Conservation (phyloP, 2,888 invertebrate genomes). For the Hirtodrosophila trivittata region DNA sequence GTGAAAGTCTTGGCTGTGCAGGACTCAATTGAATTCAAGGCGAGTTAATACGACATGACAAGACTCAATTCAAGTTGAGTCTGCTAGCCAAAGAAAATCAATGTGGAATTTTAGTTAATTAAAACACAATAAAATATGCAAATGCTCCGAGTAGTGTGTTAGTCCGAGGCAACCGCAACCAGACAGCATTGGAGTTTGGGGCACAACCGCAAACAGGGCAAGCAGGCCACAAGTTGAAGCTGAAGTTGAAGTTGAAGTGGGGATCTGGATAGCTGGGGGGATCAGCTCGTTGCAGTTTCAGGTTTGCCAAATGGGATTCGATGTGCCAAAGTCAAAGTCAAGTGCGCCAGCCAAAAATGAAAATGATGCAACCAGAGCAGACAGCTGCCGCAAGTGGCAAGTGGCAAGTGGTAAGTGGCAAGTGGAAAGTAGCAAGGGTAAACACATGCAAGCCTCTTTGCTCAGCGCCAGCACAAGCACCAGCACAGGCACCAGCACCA, state of each 20-base stretch:
- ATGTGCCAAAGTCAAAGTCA: slow-evolving; percentile 58
- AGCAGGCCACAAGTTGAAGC: background rate
- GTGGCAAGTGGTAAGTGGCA: background rate
- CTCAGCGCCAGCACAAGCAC: slow-evolving; percentile 1
- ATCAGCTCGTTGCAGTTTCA: slow-evolving; percentile 15
- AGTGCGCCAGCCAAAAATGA: slow-evolving; percentile 50
- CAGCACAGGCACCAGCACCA: slow-evolving; percentile 3
- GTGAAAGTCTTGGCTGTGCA: slow-evolving; percentile 20
- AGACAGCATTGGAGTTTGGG: slow-evolving; percentile 5
- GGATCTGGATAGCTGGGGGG: background rate
- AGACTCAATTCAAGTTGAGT: slow-evolving; percentile 5
- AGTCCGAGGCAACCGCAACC: slow-evolving; percentile 30
- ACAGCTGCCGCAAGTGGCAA: slow-evolving; percentile 31
- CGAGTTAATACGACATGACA: slow-evolving; percentile 2
- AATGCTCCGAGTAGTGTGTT: slow-evolving; percentile 51
- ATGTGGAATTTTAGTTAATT: slow-evolving; percentile 64
- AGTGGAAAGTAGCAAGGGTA: background rate
- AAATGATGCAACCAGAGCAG: slow-evolving; percentile 41
- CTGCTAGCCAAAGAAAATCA: slow-evolving; percentile 39
- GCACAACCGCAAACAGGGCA: background rate
- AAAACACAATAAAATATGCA: slow-evolving; percentile 76
- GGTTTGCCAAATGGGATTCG: slow-evolving; percentile 43
- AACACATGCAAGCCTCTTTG: slow-evolving; percentile 7
- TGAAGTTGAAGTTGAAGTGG: background rate
- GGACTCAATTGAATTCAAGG: background rate